phyloP scores from a whole-genome alignment of 35 echinoderm and acorn worm genomes.

The Ophioderma brevispina region DNA sequence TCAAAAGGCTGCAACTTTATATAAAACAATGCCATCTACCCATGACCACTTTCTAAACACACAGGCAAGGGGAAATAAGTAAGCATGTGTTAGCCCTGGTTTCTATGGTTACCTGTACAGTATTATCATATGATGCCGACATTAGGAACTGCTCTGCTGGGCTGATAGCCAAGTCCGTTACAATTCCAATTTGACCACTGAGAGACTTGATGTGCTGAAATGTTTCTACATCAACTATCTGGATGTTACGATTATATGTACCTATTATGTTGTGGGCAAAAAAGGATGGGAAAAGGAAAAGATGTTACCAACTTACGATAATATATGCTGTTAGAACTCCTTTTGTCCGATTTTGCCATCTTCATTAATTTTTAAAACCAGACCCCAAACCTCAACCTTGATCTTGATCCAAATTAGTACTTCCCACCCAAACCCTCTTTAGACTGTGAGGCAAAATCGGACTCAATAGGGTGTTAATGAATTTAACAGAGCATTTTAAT shows the following conservation, averaged over 20 bases:
- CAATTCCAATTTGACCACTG: conserved; percentile 69
- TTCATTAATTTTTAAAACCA: too few relatives aligned
- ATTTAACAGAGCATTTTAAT: too few relatives aligned
- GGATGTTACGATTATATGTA: conserved; percentile 83
- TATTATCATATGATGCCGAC: conserved; percentile 74
- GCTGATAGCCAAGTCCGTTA: conserved; percentile 52
- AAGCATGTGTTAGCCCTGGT: neutral
- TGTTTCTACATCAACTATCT: conserved; percentile 62
- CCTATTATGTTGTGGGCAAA: conserved; percentile 28
- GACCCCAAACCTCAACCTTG: too few relatives aligned
- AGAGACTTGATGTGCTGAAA: conserved; percentile 29
- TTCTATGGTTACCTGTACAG: conserved; percentile 64
- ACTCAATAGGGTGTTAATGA: too few relatives aligned
- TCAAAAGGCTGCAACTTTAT: too few relatives aligned
- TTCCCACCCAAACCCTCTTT: too few relatives aligned
- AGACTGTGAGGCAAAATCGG: too few relatives aligned
- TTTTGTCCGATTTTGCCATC: too few relatives aligned
- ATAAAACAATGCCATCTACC: neutral
- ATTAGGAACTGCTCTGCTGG: conserved; percentile 61
- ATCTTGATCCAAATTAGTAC: too few relatives aligned
- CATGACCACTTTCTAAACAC: neutral
- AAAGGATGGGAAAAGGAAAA: too few relatives aligned
- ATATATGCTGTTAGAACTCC: too few relatives aligned
- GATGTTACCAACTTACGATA: too few relatives aligned
- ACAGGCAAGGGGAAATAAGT: neutral